Base-by-base conservation (phyloP, 2,888 invertebrate genomes). In the Nomada goodeniana region DNA sequence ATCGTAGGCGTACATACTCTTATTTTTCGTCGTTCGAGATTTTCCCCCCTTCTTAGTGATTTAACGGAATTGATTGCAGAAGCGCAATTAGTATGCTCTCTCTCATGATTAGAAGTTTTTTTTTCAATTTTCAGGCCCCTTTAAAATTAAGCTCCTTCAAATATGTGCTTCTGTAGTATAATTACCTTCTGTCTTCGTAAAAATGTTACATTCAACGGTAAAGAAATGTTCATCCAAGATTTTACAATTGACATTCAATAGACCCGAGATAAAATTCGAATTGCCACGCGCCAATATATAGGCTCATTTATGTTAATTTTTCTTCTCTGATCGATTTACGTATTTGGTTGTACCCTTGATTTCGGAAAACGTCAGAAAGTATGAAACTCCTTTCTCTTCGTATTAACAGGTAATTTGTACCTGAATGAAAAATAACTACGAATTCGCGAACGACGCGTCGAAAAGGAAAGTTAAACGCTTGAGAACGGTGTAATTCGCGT, bases 41-140 rank as follows among this genome's bases (percentile, higher is more conserved):
- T 44, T 10, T 52, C 18, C 23, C 23, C 2, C 3, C 29, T 1
- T 23, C 5, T 23, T 4, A 10, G 13, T 47, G n/a, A 10, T 4
- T 29, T 13, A 18, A 55, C 55, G 7, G 44, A 59, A 63, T 23
- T 72, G 18, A 18, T 44, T 2, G 44, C 76, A 23, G 65, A 69
- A 73, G 76, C 76, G 65, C 69, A 65, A 57, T 61, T 29, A 69
- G 47, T 20, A 69, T 61, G 82, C 76, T 76, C 79, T 23, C 23
- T 82, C 79, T 83, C 15, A 18, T 20, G 20, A 61, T 61, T 18
- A 26, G 44, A 53, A 65, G 69, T 69, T 13, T 73, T 9, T 73
- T 9, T 59, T 11, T 0, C 26, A 57, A 36, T 29, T 47, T 23
- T 18, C 18, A 15, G 47, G 36, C 11, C 29, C 26, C 42, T 26